phyloP scores from a whole-genome alignment of 2,113 vertebrate genomes.

The Xiphias gladius region DNA sequence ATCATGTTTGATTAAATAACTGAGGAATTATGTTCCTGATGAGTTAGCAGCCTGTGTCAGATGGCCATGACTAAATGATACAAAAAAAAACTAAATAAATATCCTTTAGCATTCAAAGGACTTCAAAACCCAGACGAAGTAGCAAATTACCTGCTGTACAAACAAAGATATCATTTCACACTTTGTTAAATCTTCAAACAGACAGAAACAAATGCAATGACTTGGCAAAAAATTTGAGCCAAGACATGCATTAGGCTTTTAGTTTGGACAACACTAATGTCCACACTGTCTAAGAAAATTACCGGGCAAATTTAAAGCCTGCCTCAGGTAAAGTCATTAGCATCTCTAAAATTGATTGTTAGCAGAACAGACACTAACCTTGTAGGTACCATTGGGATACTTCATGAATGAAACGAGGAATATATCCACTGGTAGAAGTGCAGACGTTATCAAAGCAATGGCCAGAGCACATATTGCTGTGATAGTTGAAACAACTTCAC shows the following conservation, averaged over 20 bases:
- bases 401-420: constrained; percentile 99
- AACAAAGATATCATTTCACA: constrained; percentile 34
- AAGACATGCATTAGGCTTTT: constrained; percentile 45
- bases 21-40: constrained; percentile 2
- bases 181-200: constrained; percentile 37
- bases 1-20: constrained; percentile 15
- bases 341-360: constrained; percentile 36
- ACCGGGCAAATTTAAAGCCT: constrained; percentile 28
- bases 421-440: constrained; percentile 97
- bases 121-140: constrained; percentile 22
- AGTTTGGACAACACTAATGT: constrained; percentile 35
- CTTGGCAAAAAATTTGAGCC: constrained; percentile 32
- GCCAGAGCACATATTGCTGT: constrained; percentile 96
- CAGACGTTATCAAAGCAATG: constrained; percentile 95
- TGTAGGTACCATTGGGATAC: constrained; percentile 96
- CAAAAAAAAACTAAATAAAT: constrained; percentile 7
- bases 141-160: constrained; percentile 55
- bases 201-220: constrained; percentile 35
- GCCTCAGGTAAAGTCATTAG: constrained; percentile 30
- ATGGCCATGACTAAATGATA: constrained; percentile 20
- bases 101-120: constrained; percentile 23
- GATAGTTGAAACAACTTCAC: constrained; percentile 96
- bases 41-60: constrained; percentile 6
- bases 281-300: constrained; percentile 25
- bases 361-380: constrained; percentile 84